These are phyloP conservation scores for Eueremaeus valkanovi DNA, from an alignment of 2,888 invertebrate genomes.

Conservation along the genomic window DNA sequence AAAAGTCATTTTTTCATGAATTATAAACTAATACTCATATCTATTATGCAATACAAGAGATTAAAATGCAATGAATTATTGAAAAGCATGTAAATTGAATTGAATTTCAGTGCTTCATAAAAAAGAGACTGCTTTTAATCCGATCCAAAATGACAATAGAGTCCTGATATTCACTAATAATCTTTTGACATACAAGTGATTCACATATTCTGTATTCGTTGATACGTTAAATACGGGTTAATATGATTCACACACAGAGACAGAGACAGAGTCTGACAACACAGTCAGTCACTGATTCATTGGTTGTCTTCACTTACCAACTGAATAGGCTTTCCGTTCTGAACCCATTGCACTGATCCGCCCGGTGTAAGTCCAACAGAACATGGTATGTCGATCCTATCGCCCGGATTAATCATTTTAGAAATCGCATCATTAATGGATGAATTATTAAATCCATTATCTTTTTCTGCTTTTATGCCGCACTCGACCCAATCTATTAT, in stretches of 20 bases:
- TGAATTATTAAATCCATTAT: conserved; percentile 26
- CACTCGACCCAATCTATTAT: not conserved
- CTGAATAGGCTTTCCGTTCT: conserved; percentile 46
- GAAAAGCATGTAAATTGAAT: not conserved
- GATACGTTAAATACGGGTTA: conserved; percentile 17
- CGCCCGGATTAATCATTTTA: conserved; percentile 43
- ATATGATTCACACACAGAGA: not conserved
- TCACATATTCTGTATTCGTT: conserved; percentile 25
- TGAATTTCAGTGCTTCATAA: not conserved
- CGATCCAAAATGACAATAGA: not conserved
- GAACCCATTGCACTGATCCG: conserved; percentile 47
- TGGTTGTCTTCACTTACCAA: conserved; percentile 40
- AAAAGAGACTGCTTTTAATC: not conserved
- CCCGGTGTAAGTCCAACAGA: conserved; percentile 46
- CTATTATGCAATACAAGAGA: not conserved
- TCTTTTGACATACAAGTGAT: conserved; percentile 6
- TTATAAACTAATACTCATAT: not conserved
- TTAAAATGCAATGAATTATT: not conserved
- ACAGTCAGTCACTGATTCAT: not conserved
- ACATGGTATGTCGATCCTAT: conserved; percentile 47
- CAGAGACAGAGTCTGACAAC: too few species aligned
- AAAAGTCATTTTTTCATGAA: not conserved
- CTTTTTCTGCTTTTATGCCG: not conserved
- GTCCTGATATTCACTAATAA: not conserved
- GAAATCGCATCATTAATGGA: conserved; percentile 25